Percentiles rank a stretch among this genome's conserved stretches.
Conservation (phyloP, 2,113 vertebrate species). For the Dendropsophus ebraccatus region DNA sequence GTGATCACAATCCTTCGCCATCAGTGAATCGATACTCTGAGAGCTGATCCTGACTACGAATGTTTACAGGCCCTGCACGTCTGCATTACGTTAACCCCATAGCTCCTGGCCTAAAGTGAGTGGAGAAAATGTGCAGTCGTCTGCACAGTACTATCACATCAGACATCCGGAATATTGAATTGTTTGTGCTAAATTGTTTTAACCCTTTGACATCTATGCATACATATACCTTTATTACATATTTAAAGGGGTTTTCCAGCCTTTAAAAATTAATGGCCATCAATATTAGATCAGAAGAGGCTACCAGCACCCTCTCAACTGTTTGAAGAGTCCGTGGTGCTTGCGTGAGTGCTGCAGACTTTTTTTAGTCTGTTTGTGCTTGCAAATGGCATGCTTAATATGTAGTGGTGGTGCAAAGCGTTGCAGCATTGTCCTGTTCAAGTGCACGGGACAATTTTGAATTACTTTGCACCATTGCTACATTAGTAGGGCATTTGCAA, state of each 20-base stretch:
- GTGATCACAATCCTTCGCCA: constrained; percentile 46
- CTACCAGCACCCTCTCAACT: too few species aligned
- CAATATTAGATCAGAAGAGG: too few species aligned
- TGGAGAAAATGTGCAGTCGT: neutral
- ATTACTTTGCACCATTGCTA: too few species aligned
- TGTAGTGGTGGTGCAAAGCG: too few species aligned
- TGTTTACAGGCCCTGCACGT: constrained; percentile 29
- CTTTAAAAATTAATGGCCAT: too few species aligned
- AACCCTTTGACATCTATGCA: neutral
- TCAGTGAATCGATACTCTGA: constrained; percentile 49
- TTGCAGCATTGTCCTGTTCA: too few species aligned
- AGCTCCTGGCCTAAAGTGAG: neutral
- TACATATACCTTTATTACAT: neutral
- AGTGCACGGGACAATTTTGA: too few species aligned
- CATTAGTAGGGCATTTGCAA: too few species aligned
- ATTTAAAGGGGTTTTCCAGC: neutral
- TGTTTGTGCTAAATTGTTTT: neutral
- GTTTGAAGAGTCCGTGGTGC: too few species aligned
- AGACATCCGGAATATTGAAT: neutral
- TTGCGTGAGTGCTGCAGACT: too few species aligned
- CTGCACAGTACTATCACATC: neutral
- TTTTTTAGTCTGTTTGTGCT: too few species aligned
- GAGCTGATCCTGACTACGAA: constrained; percentile 38
- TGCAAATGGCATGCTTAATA: too few species aligned
- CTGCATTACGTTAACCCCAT: constrained; percentile 33